Evolutionary conservation across 2,113 vertebrate species (phyloP), one percentile per base, ranked within the genome.

Genomic region (Datnioides undecimradiatus): DNA sequence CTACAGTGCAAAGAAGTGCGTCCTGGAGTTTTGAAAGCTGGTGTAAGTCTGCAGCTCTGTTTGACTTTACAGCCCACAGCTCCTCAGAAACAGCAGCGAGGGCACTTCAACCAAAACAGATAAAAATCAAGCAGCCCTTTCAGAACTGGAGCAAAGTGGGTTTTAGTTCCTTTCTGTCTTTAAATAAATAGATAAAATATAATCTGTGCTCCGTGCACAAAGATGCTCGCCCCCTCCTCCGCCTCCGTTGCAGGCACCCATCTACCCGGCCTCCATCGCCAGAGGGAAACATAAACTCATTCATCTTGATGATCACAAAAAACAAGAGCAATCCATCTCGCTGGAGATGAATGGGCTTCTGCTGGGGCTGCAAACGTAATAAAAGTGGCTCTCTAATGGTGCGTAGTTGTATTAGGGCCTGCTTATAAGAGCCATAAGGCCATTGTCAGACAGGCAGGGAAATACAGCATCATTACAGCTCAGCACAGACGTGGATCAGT

Each of bases 401-500:
- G 79, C 59, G 33, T 82, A 82, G 88, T 87, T 78, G 85, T 83
- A 87, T 92, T 93, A 88, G 57, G 60, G 81, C 25, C 46, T 10
- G 73, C 62, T 92, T 80, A 85, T 87, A 79, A 74, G 86, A 90
- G 86, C 88, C 93, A 92, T 78, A 25, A 79, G 90, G 86, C 73
- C 73, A 45, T 43, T 69, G 90, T 73, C 71, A 72, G 74, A 34
- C 80, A 43, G 79, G 73, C 79, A 38, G 71, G 80, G 78, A 68
- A 75, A 45, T 11, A 41, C 80, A 65, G 86, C 83, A 65, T 88
- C 83, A 90, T 92, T 92, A 92, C 77, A 48, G 87, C 31, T n/a
- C 63, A 9, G 63, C 33, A 69, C 79, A 72, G 84, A 80, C 80
- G 80, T 71, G 82, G 87, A 95, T 92, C 94, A 93, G 94, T 90